A percentile compares a stretch with the other conserved stretches of the same genome.
Conservation (phyloP, 92 coral and sea anemone species). For the Epizoanthus rinbou region DNA sequence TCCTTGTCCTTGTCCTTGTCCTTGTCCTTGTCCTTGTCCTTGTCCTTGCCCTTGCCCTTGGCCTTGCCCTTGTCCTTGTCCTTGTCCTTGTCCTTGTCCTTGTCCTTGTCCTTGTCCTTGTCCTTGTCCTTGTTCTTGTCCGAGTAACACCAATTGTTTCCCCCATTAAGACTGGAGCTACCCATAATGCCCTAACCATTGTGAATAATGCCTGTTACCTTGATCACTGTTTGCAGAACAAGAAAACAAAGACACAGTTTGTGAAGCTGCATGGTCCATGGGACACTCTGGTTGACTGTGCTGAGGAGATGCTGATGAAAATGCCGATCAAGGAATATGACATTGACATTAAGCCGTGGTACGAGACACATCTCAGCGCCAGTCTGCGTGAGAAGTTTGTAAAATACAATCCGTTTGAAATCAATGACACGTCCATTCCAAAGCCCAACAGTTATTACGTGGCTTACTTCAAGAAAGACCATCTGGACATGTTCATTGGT, state of each 20-base stretch:
- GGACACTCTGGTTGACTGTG: slow-evolving; percentile 70
- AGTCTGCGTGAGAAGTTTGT: slow-evolving; percentile 59
- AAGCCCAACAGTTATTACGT: slow-evolving; percentile 70
- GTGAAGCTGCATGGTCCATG: slow-evolving; percentile 87
- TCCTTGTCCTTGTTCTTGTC: not conserved
- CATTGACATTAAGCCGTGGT: slow-evolving; percentile 70
- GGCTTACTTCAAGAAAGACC: slow-evolving; percentile 78
- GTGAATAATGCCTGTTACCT: not conserved
- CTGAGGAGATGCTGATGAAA: slow-evolving; percentile 91
- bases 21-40: not conserved
- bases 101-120: not conserved
- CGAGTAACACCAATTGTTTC: too few species aligned
- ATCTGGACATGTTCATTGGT: slow-evolving; percentile 71
- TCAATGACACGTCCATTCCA: slow-evolving; percentile 64
- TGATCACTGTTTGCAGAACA: slow-evolving; percentile 32
- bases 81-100: not conserved
- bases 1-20: not conserved
- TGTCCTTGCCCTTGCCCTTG: not conserved
- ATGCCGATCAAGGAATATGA: slow-evolving; percentile 83
- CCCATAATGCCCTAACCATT: too few species aligned
- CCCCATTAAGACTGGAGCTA: too few species aligned
- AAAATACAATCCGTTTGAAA: slow-evolving; percentile 74
- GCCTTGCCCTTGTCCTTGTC: not conserved
- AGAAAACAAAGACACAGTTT: slow-evolving; percentile 59
- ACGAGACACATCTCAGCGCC: slow-evolving; percentile 61